phyloP scores from a whole-genome alignment of 2,888 invertebrate species.

The Stenchaetothrips biformis region DNA sequence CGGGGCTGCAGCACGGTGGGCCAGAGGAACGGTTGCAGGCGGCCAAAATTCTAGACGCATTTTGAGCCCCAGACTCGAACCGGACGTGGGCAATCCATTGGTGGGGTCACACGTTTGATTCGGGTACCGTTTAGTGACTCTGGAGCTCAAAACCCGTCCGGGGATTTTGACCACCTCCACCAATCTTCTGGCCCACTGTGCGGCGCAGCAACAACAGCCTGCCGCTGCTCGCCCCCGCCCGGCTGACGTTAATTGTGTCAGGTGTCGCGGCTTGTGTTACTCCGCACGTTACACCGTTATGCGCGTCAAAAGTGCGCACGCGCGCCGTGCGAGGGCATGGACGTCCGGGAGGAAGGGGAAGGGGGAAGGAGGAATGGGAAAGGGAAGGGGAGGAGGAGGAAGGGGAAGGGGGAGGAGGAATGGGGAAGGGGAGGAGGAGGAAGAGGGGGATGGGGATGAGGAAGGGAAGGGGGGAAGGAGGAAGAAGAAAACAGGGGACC shows the following conservation, averaged over 20 bases:
- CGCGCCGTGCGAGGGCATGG: background rate
- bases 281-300: background rate
- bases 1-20: too few species aligned
- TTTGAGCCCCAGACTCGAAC: too few species aligned
- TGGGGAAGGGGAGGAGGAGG: background rate
- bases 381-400: background rate
- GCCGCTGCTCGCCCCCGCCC: background rate
- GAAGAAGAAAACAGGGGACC: background rate
- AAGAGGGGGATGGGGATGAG: background rate
- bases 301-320: background rate
- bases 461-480: background rate
- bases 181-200: too few species aligned
- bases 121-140: too few species aligned
- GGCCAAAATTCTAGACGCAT: too few species aligned
- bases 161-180: too few species aligned
- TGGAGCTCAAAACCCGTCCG: too few species aligned
- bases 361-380: background rate
- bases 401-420: background rate
- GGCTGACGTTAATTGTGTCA: slow-evolving; percentile 2
- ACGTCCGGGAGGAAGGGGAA: background rate
- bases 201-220: background rate
- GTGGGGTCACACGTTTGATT: too few species aligned
- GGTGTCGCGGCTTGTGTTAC: background rate
- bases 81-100: too few species aligned
- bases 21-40: too few species aligned